A percentile compares a stretch with the other conserved stretches of the same genome.
phyloP scores from a whole-genome alignment of 2,888 invertebrate species.

The Tholera decimalis region DNA sequence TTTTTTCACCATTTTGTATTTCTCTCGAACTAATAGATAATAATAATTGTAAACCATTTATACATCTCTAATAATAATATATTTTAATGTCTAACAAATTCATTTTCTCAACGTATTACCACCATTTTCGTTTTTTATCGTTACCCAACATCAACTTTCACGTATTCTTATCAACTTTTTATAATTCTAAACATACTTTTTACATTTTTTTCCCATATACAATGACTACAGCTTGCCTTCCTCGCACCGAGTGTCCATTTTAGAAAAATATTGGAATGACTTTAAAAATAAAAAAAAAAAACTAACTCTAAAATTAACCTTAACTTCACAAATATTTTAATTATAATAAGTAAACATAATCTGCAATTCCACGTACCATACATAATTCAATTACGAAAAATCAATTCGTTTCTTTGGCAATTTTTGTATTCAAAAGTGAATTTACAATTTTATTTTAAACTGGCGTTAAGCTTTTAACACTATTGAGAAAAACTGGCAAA shows the following conservation, averaged over 20 bases:
- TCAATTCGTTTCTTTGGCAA: slow-evolving; percentile 90
- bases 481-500: slow-evolving; percentile 88
- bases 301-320: slow-evolving; percentile 72
- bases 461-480: slow-evolving; percentile 84
- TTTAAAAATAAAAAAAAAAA: slow-evolving; percentile 72
- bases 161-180: slow-evolving; percentile 87
- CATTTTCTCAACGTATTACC: slow-evolving; percentile 88
- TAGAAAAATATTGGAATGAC: slow-evolving; percentile 89
- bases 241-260: slow-evolving; percentile 84
- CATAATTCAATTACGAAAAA: slow-evolving; percentile 74
- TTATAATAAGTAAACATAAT: slow-evolving; percentile 71
- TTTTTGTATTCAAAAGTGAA: slow-evolving; percentile 90
- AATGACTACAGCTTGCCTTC: slow-evolving; percentile 81
- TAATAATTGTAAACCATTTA: slow-evolving; percentile 91
- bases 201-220: slow-evolving; percentile 85
- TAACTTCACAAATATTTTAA: slow-evolving; percentile 70
- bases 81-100: slow-evolving; percentile 91
- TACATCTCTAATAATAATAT: slow-evolving; percentile 91
- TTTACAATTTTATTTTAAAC: slow-evolving; percentile 87
- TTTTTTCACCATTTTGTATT: slow-evolving; percentile 83
- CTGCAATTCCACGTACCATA: slow-evolving; percentile 80
- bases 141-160: slow-evolving; percentile 88
- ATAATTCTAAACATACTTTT: slow-evolving; percentile 89
- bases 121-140: slow-evolving; percentile 83
- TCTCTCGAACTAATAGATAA: slow-evolving; percentile 86